Percentiles rank a stretch among this genome's conserved stretches.
phyloP scores from a whole-genome alignment of 2,113 vertebrate species.

The Hippoglossus stenolepis region DNA sequence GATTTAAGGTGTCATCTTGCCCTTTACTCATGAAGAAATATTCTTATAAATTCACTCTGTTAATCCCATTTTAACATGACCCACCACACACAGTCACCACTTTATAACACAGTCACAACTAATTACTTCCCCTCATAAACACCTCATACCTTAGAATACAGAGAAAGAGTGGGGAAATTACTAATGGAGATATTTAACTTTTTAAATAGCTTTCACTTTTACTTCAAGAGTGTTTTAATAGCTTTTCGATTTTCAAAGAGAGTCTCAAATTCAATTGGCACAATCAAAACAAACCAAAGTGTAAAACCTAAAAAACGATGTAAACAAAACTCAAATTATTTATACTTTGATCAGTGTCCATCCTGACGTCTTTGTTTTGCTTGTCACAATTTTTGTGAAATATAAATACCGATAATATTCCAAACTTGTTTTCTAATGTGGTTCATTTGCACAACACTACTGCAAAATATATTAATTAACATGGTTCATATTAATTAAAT shows the following conservation, averaged over 20 bases:
- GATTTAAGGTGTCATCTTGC: neutral
- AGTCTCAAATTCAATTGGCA: slow-evolving; percentile 2
- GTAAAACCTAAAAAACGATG: neutral
- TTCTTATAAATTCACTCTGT: neutral
- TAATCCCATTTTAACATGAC: slow-evolving; percentile 1
- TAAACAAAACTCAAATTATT: neutral
- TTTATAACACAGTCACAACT: neutral
- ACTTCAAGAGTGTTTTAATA: neutral
- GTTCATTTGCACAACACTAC: neutral
- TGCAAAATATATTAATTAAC: neutral
- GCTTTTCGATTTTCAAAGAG: neutral
- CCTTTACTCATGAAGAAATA: neutral
- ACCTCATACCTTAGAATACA: neutral
- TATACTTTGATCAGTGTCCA: neutral
- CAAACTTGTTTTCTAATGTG: neutral
- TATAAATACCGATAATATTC: neutral
- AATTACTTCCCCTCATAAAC: slow-evolving; percentile 17
- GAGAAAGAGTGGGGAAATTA: neutral
- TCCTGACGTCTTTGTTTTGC: neutral
- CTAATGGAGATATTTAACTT: neutral
- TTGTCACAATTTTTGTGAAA: neutral
- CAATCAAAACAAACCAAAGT: neutral
- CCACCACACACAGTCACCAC: neutral
- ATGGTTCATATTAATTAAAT: neutral
- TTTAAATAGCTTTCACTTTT: neutral